Evolutionary conservation across 2,113 vertebrate genomes (phyloP).

Genomic region (Ammospiza caudacuta): DNA sequence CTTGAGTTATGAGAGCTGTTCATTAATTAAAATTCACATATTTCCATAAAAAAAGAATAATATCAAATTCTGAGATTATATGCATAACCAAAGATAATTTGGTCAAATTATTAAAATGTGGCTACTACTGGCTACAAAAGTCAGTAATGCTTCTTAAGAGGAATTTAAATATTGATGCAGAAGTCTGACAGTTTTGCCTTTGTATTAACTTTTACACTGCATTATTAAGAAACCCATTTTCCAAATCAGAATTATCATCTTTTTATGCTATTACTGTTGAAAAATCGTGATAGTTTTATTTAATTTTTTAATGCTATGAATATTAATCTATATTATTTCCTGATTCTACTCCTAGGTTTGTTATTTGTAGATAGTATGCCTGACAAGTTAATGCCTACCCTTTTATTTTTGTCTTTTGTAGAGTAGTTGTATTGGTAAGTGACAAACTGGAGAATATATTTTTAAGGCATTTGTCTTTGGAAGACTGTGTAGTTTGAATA

Average conservation of each 20-base stretch:
- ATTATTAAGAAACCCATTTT: not conserved
- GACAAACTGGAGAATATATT: not conserved
- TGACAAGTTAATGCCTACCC: not conserved
- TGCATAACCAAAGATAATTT: not conserved
- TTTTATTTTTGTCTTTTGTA: not conserved
- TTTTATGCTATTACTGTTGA: not conserved
- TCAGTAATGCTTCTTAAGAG: not conserved
- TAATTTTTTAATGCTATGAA: not conserved
- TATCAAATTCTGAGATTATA: not conserved
- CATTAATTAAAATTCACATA: not conserved
- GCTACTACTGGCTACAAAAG: not conserved
- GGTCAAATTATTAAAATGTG: not conserved
- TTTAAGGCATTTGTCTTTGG: not conserved
- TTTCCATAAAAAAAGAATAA: not conserved
- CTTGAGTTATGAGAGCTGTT: not conserved
- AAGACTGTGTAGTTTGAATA: not conserved
- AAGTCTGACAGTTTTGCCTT: not conserved
- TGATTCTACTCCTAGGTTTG: not conserved
- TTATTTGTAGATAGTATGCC: not conserved
- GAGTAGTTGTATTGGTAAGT: not conserved
- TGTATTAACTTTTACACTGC: not conserved
- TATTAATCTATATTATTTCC: not conserved
- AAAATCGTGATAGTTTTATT: not conserved
- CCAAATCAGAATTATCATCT: not conserved
- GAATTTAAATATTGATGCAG: not conserved